Base-by-base conservation (phyloP, 2,888 invertebrate species). In the Harmothoe impar region DNA sequence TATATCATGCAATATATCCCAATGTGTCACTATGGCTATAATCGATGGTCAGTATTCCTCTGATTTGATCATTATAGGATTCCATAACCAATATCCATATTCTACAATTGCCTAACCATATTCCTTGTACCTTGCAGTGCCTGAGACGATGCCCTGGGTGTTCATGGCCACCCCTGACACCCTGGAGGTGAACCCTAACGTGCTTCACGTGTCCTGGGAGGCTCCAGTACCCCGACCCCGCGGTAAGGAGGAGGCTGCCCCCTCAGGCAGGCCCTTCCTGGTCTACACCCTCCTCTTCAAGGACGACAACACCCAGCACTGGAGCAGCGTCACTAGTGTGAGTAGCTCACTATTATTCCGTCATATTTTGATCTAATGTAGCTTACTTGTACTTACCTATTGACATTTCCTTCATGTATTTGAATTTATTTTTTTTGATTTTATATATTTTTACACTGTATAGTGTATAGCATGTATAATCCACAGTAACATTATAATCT, bases 281-380 rank as follows among this genome's bases (percentile, higher is more conserved):
- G 86, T 86, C 86, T 86, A 86, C 86, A 52, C 56, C n/a, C 86
- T 86, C 7, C 86, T 86, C 54, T 86, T 52, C 54, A 31, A 29
- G 54, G 56, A 56, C 33, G 86, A 86, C 56, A 56, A 52, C 56
- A 52, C 25, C 31, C 86, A 17, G 31, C 54, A 54, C 54, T 86
- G 86, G 86, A 52, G 86, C 54, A 20, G 12, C 25, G 86, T 86
- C 29, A 81, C 81, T 35, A 15, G 35, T 43, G 81, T 81, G n/a
- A 81, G 81, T 81, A 43, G 1, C 31, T 62, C 62, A n/a, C 62
- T n/a, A 15, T 20, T 15, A 54, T 54, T 12, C 54, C 12, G 20
- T 54, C 54, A 54, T 54, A 54, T 15, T 54, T 15, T 54, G 20
- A 54, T 54, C 12, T 20, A 54, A 20, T 54, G 20, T 15, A 54